Evolutionary conservation across 2,797 vertebrate genomes (phyloP), one percentile per base, ranked within the genome.

Genomic region (Micropoecilia bifurca): DNA sequence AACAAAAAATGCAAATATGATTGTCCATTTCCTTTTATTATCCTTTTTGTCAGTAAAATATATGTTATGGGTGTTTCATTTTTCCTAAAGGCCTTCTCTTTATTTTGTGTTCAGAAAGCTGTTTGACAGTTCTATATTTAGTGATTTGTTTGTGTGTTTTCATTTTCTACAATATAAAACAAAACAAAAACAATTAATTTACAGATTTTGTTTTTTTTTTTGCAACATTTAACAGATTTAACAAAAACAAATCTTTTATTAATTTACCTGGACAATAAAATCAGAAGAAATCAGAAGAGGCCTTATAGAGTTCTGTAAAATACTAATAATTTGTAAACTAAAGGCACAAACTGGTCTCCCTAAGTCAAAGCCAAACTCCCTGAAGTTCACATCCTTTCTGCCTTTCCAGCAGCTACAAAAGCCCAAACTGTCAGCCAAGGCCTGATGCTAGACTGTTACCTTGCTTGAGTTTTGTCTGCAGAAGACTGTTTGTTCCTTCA

Each of bases 361-460:
- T 18, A 71, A 74, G 79, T 53, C 71, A 53, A 90, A 81, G 45
- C 82, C 80, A 83, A 88, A 87, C 83, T 84, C 59, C 75, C 85
- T 74, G 71, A 83, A 87, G 82, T 74, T 90, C 77, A 80, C 36
- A 39, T 47, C 81, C 20, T 74, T 72, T 50, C 89, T 69, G 71
- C 84, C 78, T 89, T 81, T 82, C 87, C 80, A 87, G 85, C 86
- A 89, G 83, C 80, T 82, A 77, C 76, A 88, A 85, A 91, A 33
- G 79, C 83, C 83, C 90, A 85, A 80, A 87, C 87, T 88, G 71
- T 82, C 41, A 88, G 89, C 91, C 86, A 87, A 86, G 88, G 91
- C 90, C 91, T 89, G 87, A 90, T 89, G 78, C 82, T 91, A 93
- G 95, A 96, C 94, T 95, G 95, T 96, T 96, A 95, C 84, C 89